Evolutionary conservation across 2,888 invertebrate genomes (phyloP).

Genomic region (Hypercompe scribonia): DNA sequence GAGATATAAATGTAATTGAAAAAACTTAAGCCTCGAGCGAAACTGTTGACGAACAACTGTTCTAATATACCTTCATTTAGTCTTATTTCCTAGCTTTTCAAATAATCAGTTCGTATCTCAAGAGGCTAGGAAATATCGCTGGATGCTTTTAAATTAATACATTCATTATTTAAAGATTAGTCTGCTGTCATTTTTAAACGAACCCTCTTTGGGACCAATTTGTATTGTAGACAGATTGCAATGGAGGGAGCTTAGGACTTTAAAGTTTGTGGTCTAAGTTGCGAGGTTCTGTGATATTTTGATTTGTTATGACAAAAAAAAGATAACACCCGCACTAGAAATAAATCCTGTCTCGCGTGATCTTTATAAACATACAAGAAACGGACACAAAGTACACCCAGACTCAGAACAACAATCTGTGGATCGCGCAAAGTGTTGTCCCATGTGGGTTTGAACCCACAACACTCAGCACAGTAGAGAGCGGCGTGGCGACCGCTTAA

Average conservation of each 20-base stretch:
- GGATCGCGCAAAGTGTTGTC: too few relatives aligned
- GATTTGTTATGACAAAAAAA: not conserved
- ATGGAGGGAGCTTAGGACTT: slow-evolving; percentile 42
- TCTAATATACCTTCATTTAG: not conserved
- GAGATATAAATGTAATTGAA: not conserved
- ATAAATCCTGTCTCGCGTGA: too few relatives aligned
- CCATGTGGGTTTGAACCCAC: too few relatives aligned
- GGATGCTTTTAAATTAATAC: slow-evolving; percentile 53
- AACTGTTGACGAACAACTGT: not conserved
- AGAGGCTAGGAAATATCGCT: slow-evolving; percentile 39
- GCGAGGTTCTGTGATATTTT: slow-evolving; percentile 9
- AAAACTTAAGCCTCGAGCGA: not conserved
- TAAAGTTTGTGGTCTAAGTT: slow-evolving; percentile 31
- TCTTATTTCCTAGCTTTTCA: not conserved
- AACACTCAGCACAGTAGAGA: too few relatives aligned
- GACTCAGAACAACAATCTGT: too few relatives aligned
- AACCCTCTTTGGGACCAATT: slow-evolving; percentile 69
- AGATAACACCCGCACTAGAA: too few relatives aligned
- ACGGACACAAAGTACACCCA: too few relatives aligned
- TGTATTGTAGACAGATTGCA: slow-evolving; percentile 52
- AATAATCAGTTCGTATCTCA: slow-evolving; percentile 1
- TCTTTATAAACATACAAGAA: too few relatives aligned
- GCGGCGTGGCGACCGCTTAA: too few relatives aligned
- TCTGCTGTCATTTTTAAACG: slow-evolving; percentile 60
- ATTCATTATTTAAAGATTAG: slow-evolving; percentile 59